Evolutionary conservation across 2,888 invertebrate species (phyloP).

Genomic region (Prionchulus punctatus): DNA sequence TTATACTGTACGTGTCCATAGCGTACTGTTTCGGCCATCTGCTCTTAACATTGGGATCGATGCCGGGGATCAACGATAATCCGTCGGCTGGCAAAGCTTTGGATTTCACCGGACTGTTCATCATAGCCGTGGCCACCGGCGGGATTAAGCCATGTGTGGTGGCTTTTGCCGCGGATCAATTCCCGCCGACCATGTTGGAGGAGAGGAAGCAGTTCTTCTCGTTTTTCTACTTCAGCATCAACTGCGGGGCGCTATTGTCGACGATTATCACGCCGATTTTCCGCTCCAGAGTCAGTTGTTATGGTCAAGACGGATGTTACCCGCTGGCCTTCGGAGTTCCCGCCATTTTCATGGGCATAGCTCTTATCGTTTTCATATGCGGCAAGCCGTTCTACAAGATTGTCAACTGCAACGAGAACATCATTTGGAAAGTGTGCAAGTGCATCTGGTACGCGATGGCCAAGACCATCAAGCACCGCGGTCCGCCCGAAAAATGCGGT

Average conservation of each 20-base stretch:
- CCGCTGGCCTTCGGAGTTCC: slow-evolving; percentile 29
- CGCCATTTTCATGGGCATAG: slow-evolving; percentile 19
- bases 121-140: slow-evolving; percentile 76
- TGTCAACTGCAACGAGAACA: slow-evolving; percentile 16
- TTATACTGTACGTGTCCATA: slow-evolving; percentile 51
- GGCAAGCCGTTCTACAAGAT: slow-evolving; percentile 24
- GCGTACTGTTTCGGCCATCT: slow-evolving; percentile 37
- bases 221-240: slow-evolving; percentile 83
- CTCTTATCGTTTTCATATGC: slow-evolving; percentile 23
- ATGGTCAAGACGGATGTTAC: slow-evolving; percentile 27
- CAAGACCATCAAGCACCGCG: background rate
- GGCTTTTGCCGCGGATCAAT: slow-evolving; percentile 49
- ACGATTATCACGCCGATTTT: background rate
- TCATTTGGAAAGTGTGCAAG: slow-evolving; percentile 18
- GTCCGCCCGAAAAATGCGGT: background rate
- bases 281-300: slow-evolving; percentile 15
- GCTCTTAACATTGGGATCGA: slow-evolving; percentile 35
- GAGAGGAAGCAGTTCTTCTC: slow-evolving; percentile 75
- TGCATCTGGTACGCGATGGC: slow-evolving; percentile 15
- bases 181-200: background rate
- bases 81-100: slow-evolving; percentile 18
- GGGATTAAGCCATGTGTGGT: slow-evolving; percentile 90
- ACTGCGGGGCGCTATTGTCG: slow-evolving; percentile 34
- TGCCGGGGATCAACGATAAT: too few species aligned
- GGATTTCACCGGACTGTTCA: slow-evolving; percentile 46